Evolutionary conservation across 2,113 vertebrate species (phyloP).

Genomic region (Oreochromis tanganicae): DNA sequence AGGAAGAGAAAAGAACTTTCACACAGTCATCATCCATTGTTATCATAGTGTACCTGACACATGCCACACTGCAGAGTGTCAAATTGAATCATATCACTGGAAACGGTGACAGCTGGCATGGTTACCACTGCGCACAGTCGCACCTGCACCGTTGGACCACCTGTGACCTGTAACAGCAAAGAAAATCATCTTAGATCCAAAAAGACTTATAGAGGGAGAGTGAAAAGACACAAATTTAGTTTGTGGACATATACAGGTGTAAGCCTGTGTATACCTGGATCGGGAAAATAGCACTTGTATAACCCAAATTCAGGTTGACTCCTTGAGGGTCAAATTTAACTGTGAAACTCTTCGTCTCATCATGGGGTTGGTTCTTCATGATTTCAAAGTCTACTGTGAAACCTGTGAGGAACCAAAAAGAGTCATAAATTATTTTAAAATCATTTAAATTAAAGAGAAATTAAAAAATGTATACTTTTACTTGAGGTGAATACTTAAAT

Average conservation of each 20-base stretch:
- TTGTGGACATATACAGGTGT: background rate
- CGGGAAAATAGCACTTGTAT: slow-evolving; percentile 20
- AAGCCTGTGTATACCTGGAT: slow-evolving; percentile 45
- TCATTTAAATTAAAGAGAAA: background rate
- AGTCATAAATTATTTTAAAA: background rate
- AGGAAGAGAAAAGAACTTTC: background rate
- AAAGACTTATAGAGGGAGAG: background rate
- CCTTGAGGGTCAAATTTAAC: slow-evolving; percentile 31
- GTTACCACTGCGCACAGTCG: slow-evolving; percentile 73
- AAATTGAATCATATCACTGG: slow-evolving; percentile 75
- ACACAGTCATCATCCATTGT: background rate
- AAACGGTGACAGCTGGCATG: slow-evolving; percentile 70
- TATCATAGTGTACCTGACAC: slow-evolving; percentile 69
- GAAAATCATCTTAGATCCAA: background rate
- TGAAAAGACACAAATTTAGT: background rate
- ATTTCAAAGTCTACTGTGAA: slow-evolving; percentile 38
- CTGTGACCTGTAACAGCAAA: slow-evolving; percentile 68
- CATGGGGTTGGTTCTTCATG: slow-evolving; percentile 32
- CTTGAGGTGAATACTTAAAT: background rate
- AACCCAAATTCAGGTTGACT: slow-evolving; percentile 6
- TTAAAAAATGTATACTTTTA: background rate
- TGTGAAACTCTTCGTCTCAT: slow-evolving; percentile 22
- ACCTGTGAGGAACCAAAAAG: slow-evolving; percentile 19
- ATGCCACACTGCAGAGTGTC: slow-evolving; percentile 76
- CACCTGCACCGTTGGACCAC: slow-evolving; percentile 74